phyloP scores from a whole-genome alignment of 2,113 vertebrate genomes.

The Heliornis fulica region DNA sequence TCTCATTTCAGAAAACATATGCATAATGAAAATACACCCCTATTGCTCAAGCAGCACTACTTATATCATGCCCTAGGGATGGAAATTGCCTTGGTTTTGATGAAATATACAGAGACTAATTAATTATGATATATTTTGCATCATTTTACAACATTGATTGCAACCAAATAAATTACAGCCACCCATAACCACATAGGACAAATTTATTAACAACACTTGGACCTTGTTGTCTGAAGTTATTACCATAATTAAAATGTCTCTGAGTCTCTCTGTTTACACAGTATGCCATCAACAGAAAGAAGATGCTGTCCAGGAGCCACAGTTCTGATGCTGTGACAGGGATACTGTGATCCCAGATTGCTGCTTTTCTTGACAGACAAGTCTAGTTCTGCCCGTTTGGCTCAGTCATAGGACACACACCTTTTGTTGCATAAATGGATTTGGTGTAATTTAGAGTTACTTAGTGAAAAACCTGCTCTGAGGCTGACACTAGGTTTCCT shows the following conservation, averaged over 20 bases:
- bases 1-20: slow-evolving; percentile 26
- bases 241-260: not conserved
- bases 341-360: not conserved
- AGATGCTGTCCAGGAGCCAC: not conserved
- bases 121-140: slow-evolving; percentile 20
- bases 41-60: not conserved
- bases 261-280: not conserved
- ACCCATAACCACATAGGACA: not conserved
- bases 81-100: not conserved
- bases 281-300: not conserved
- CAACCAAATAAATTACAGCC: not conserved
- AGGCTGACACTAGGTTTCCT: not conserved
- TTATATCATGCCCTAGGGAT: not conserved
- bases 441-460: not conserved
- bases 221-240: not conserved
- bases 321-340: not conserved
- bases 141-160: slow-evolving; percentile 2
- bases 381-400: not conserved
- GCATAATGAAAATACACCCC: slow-evolving; percentile 13
- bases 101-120: not conserved
- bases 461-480: not conserved
- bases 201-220: not conserved
- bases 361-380: not conserved
- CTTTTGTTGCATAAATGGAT: not conserved
- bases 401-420: not conserved